Base-by-base conservation (phyloP, 2,888 invertebrate genomes). In the Ashinkailepas kermadecensis region DNA sequence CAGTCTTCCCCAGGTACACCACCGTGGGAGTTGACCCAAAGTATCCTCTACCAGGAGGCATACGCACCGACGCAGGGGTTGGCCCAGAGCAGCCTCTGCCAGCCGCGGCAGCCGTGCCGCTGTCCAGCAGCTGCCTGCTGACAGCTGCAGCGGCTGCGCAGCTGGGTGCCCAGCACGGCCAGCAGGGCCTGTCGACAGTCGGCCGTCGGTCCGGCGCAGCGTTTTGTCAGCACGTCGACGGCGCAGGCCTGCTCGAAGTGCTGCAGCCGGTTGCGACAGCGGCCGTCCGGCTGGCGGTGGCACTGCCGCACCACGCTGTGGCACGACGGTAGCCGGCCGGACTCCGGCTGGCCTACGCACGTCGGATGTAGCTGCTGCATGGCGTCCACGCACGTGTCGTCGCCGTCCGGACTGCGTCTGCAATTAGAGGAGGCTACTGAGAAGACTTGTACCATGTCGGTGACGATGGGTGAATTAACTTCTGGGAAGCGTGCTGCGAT, bases 161-260 rank as follows among this genome's bases (percentile, higher is more conserved):
- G 89, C 87, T 94, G 93, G n/a, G 96, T 96, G 57, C 96, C 96
- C 81, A 96, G 90, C 84, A 96, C 95, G 23, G 94, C 94, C 81
- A 96, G 90, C 88, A 96, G 93, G 8, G 96, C 95, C 81, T 92
- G 90, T 80, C 95, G 91, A 88, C 96, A 96, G 80, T 93, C 93
- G 23, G 92, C 91, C 0, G 94, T 92, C 0, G 94, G 92, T 0
- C 95, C 95, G 0, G 95, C 95, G 87, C 96, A 96, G 85, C 94
- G 94, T 87, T 93, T 94, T 59, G 95, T 95, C 80, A 94, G 93
- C 81, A 94, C 94, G 87, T 96, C 95, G 81, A 95, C 95, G 0
- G 95, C 95, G 88, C 96, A 96, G 85, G 94, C 94, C 87, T 95
- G 95, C 88, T 95, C 95, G 88, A 94, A 96, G 88, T 92, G 92